Percentiles rank a stretch among this genome's conserved stretches.
Evolutionary conservation across 2,888 invertebrate species (phyloP).

Genomic region (Torymus texanus): DNA sequence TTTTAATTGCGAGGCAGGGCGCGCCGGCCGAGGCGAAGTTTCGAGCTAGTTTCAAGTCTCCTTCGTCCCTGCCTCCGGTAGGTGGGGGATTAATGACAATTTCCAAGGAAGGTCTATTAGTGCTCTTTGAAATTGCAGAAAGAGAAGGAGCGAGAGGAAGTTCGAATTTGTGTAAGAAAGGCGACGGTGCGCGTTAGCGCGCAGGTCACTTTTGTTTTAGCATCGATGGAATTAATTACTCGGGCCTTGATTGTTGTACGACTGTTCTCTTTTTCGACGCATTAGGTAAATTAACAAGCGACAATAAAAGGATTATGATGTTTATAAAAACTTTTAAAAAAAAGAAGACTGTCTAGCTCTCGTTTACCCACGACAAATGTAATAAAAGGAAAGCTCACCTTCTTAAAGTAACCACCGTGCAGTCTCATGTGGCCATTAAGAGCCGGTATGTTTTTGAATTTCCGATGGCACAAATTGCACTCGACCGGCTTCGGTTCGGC

Average conservation of each 20-base stretch:
- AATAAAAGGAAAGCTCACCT: conserved; percentile 77
- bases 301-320: too few relatives aligned
- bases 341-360: too few relatives aligned
- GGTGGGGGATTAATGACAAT: conserved; percentile 45
- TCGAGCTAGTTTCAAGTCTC: conserved; percentile 36
- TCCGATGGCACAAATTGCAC: conserved; percentile 95
- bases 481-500: conserved; percentile 91
- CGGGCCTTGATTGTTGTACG: too few relatives aligned
- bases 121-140: conserved; percentile 41
- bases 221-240: background rate
- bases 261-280: too few relatives aligned
- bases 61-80: background rate
- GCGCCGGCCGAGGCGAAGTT: conserved; percentile 24
- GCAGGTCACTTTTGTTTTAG: conserved; percentile 14
- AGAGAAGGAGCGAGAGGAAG: background rate
- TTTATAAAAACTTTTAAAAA: too few relatives aligned
- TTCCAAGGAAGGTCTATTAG: conserved; percentile 40
- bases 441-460: conserved; percentile 98
- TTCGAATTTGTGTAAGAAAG: conserved; percentile 19
- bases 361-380: too few relatives aligned
- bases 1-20: conserved; percentile 48
- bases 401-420: conserved; percentile 98
- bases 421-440: conserved; percentile 98
- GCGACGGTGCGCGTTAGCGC: too few relatives aligned
- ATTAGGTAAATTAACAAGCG: too few relatives aligned